Percentiles rank a stretch among this genome's conserved stretches.
These are phyloP conservation scores for Anguilla japonica DNA, from an alignment of 2,113 vertebrate genomes.

Conservation along the genomic window DNA sequence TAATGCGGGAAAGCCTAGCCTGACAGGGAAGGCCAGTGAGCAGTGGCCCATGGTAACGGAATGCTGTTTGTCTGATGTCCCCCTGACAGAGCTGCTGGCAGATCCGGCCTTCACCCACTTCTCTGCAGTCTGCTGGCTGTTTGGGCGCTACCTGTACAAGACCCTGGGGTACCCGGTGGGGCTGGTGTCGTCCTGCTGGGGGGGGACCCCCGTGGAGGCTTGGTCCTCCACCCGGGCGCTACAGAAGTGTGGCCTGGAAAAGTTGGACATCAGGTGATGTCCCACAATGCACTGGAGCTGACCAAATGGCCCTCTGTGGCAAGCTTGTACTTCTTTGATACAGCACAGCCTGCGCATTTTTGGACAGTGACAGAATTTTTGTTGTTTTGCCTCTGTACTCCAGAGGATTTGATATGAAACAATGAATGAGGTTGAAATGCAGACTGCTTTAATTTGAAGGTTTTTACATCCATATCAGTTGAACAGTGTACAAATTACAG, in stretches of 20 bases:
- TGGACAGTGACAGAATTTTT: too few species aligned
- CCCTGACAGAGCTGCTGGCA: conserved; percentile 63
- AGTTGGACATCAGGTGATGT: conserved; percentile 32
- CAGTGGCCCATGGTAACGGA: not conserved
- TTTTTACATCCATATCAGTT: too few species aligned
- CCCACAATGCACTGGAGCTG: not conserved
- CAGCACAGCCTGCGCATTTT: too few species aligned
- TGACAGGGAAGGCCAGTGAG: not conserved
- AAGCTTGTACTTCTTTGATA: too few species aligned
- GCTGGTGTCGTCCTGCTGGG: conserved; percentile 82
- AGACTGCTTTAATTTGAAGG: too few species aligned
- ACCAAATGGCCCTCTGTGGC: not conserved
- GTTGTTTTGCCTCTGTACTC: too few species aligned
- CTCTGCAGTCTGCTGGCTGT: conserved; percentile 90
- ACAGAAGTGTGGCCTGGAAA: conserved; percentile 64
- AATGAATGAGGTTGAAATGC: too few species aligned
- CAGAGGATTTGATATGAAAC: too few species aligned
- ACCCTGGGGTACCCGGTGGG: conserved; percentile 79
- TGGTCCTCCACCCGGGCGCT: conserved; percentile 83
- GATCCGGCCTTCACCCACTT: conserved; percentile 70
- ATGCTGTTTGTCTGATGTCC: not conserved
- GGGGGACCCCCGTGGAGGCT: conserved; percentile 82
- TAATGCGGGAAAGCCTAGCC: too few species aligned
- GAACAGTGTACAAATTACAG: too few species aligned
- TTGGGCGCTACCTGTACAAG: conserved; percentile 79